Conservation (phyloP, 2,888 invertebrate genomes). For the Drosophila lacicola region DNA sequence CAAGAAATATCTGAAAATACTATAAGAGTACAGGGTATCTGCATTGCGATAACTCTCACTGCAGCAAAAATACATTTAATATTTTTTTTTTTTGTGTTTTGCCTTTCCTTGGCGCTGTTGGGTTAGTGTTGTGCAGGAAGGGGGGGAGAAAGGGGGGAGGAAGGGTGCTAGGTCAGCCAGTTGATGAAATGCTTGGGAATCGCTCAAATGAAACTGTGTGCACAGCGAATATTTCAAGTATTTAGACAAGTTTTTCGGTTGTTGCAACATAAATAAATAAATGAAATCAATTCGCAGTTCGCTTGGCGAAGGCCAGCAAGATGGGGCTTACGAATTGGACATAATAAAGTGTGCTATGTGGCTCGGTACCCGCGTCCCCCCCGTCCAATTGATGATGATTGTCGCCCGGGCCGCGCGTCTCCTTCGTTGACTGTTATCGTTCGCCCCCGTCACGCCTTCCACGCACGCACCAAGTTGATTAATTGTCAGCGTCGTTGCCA, state of each 20-base stretch:
- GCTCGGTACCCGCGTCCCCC: not conserved
- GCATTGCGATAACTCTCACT: not conserved
- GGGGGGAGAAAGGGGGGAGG: too few relatives aligned
- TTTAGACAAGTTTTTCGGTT: slow-evolving; percentile 57
- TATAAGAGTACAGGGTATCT: slow-evolving; percentile 1
- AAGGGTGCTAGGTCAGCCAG: slow-evolving; percentile 14
- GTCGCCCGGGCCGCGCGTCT: slow-evolving; percentile 20
- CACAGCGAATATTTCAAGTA: slow-evolving; percentile 57
- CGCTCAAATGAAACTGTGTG: slow-evolving; percentile 45
- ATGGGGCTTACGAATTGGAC: slow-evolving; percentile 24
- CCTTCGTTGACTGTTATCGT: slow-evolving; percentile 56
- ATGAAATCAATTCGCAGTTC: slow-evolving; percentile 53
- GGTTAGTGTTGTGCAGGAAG: too few relatives aligned
- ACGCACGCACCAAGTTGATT: slow-evolving; percentile 69
- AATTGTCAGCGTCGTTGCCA: slow-evolving; percentile 54
- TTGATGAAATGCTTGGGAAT: slow-evolving; percentile 45
- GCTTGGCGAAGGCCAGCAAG: slow-evolving; percentile 15
- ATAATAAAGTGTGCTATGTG: not conserved
- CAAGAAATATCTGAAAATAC: not conserved
- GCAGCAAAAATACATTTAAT: not conserved
- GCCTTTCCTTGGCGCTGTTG: not conserved
- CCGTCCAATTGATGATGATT: slow-evolving; percentile 20
- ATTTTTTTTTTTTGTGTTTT: slow-evolving; percentile 7
- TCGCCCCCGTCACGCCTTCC: slow-evolving; percentile 29
- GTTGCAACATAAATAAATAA: slow-evolving; percentile 71